Evolutionary conservation across 2,113 vertebrate genomes (phyloP).

Genomic region (Ophthalmolycus amberensis): DNA sequence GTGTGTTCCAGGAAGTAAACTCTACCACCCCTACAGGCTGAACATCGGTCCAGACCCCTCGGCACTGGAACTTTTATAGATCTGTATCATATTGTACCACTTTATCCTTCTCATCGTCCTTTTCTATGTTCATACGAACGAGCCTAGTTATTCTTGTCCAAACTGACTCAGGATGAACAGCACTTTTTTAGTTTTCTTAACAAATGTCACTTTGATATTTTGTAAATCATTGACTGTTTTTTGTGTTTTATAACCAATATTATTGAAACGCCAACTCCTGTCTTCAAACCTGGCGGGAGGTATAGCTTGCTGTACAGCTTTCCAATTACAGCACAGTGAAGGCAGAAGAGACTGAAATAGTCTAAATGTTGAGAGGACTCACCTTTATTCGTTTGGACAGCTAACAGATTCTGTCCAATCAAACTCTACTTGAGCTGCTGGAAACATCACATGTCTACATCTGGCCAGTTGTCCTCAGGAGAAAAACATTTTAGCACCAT

Average conservation of each 20-base stretch:
- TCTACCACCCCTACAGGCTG: conserved; percentile 44
- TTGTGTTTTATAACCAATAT: background rate
- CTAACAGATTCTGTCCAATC: background rate
- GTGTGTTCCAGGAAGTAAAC: conserved; percentile 64
- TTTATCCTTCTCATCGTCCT: conserved; percentile 1
- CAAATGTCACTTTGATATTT: background rate
- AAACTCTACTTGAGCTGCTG: background rate
- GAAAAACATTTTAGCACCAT: background rate
- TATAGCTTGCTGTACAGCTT: background rate
- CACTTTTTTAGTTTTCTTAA: background rate
- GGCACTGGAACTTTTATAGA: conserved; percentile 34
- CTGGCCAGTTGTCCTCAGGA: background rate
- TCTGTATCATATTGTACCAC: conserved; percentile 6
- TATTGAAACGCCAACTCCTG: background rate
- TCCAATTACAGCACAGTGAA: background rate
- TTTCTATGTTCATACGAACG: conserved; percentile 7
- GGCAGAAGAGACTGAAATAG: background rate
- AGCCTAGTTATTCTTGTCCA: background rate
- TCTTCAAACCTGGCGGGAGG: background rate
- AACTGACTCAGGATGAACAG: background rate
- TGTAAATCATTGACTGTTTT: background rate
- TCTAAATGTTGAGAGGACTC: background rate
- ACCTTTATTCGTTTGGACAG: background rate
- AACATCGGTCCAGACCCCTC: conserved; percentile 60
- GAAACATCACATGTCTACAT: conserved; percentile 7